phyloP scores from a whole-genome alignment of 2,888 invertebrate genomes.

The Drosophila anomelani region DNA sequence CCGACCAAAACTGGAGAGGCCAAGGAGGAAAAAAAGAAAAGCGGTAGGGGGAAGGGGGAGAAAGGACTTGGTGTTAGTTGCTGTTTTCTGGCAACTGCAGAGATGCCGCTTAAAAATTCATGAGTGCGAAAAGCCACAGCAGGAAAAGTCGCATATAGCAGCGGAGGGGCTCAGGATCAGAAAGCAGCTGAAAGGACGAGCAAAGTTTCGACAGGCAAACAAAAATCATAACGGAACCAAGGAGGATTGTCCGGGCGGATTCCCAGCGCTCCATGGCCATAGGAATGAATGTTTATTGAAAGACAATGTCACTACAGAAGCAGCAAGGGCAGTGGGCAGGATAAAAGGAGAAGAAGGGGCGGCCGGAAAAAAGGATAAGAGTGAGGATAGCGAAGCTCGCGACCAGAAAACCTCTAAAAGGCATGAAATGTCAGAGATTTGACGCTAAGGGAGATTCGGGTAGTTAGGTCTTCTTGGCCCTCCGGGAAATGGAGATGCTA shows the following conservation, averaged over 20 bases:
- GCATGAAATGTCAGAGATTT: constrained; percentile 43
- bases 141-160: constrained; percentile 42
- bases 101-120: constrained; percentile 75
- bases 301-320: constrained; percentile 46
- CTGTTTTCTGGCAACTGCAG: constrained; percentile 63
- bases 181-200: constrained; percentile 37
- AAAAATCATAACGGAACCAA: constrained; percentile 52
- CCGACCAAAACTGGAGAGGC: constrained; percentile 37
- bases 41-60: neutral
- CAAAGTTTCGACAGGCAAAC: constrained; percentile 52
- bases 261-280: constrained; percentile 20
- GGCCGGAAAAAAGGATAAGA: constrained; percentile 11
- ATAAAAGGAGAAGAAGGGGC: neutral
- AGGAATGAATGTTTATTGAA: constrained; percentile 49
- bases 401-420: constrained; percentile 49
- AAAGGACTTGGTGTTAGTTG: constrained; percentile 62
- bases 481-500: constrained; percentile 22
- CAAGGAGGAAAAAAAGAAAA: neutral
- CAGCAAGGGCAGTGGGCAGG: neutral
- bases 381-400: constrained; percentile 32
- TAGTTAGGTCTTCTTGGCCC: constrained; percentile 20
- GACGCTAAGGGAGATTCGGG: constrained; percentile 29
- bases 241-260: constrained; percentile 35
- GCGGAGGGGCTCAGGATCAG: constrained; percentile 4
- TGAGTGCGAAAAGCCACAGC: constrained; percentile 76